Evolutionary conservation across 2,888 invertebrate species (phyloP).

Genomic region (Pteria penguin): DNA sequence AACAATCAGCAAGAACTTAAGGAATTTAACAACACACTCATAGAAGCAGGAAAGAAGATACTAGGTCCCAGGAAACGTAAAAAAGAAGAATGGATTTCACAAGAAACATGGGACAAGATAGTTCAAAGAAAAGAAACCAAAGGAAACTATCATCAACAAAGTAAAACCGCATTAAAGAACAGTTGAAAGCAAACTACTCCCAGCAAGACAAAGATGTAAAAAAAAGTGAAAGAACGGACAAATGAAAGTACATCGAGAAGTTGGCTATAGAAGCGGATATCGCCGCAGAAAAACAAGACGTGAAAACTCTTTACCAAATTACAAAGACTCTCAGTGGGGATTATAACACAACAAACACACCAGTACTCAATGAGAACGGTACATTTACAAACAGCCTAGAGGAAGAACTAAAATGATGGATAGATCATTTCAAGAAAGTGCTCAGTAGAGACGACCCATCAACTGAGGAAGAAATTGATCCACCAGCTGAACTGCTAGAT

Average conservation of each 20-base stretch:
- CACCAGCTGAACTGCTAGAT: background rate
- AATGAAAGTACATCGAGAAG: background rate
- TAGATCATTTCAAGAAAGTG: background rate
- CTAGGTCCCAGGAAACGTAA: background rate
- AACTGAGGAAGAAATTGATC: background rate
- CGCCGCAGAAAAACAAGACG: constrained; percentile 18
- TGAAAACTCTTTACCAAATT: constrained; percentile 22
- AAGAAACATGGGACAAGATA: background rate
- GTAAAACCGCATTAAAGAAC: background rate
- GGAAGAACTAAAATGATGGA: constrained; percentile 19
- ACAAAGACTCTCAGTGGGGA: constrained; percentile 21
- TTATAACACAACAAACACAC: constrained; percentile 11
- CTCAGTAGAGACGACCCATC: background rate
- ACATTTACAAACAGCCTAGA: constrained; percentile 4
- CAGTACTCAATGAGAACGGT: background rate
- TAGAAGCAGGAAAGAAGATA: no score
- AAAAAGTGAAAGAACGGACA: constrained; percentile 12
- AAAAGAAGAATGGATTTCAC: constrained; percentile 18
- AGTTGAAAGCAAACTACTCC: background rate
- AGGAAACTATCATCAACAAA: background rate
- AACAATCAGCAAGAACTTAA: background rate
- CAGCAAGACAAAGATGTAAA: constrained; percentile 10
- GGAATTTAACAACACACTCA: background rate
- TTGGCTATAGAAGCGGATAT: constrained; percentile 15
- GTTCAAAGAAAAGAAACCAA: constrained; percentile 4